Evolutionary conservation across 30 jellyfish, hydroid and myxozoan species (phyloP), one percentile per base, ranked within the genome.

Genomic region (Chironex yamaguchii): DNA sequence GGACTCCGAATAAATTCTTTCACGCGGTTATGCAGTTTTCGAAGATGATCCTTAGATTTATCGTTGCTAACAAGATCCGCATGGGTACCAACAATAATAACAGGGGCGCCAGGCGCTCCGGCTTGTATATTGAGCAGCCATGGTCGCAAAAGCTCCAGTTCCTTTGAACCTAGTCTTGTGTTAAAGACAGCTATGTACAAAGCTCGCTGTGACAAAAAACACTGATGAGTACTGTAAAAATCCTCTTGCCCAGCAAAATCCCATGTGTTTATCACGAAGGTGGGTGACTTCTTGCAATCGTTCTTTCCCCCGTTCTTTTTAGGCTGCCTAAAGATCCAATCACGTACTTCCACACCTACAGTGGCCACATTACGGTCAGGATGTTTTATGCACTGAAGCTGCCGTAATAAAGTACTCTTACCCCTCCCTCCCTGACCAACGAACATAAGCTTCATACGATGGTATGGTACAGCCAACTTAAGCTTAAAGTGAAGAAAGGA

Each of bases 181-280:
- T 94, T 96, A 58, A 52, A 94, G 14, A 94, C 99, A 23, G 97
- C 99, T 23, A 94, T 71, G 92, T 94, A 94, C 67, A 94, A 30
- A 9, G 99, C 97, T 4, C 97, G 84, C 2, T 89, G 77, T 13
- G 96, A 65, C 76, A 94, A 75, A 64, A 94, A 94, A 62, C 90
- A 85, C 52, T 88, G 97, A 65, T 94, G 99, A 23, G 97, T 88
- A 62, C 97, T 53, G 88, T 88, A 89, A 36, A 94, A 88, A 58
- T 94, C 99, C 48, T 82, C 97, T 53, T 94, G 97, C 1, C 99
- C 99, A 1, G 97, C 97, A 27, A 94, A 85, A 54, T 94, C 99
- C 99, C 99, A 94, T 17, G 91, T 79, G 86, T 77, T 94, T 42
- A 94, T 32, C 2, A 54, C 52, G 34, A 89, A 73, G 21, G 85